These are phyloP conservation scores for Pempheris klunzingeri DNA, from an alignment of 2,797 vertebrate genomes.

Conservation along the genomic window DNA sequence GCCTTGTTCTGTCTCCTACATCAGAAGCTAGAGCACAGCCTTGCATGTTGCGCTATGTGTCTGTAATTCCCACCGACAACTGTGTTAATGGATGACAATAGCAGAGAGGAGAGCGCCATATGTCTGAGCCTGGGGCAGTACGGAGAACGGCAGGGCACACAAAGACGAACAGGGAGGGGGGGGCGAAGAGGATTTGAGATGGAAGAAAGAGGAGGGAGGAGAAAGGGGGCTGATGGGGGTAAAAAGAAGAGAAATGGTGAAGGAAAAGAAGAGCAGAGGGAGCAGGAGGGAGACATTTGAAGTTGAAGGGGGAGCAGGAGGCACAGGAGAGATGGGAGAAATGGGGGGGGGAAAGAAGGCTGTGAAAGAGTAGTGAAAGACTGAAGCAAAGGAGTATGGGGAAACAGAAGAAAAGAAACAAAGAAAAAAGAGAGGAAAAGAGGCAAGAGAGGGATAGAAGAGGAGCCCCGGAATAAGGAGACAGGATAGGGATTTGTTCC, in stretches of 20 bases:
- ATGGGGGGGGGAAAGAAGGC: not conserved
- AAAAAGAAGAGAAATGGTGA: not conserved
- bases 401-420: not conserved
- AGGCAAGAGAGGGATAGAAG: not conserved
- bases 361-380: constrained; percentile 37
- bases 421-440: constrained; percentile 17
- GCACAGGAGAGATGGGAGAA: constrained; percentile 14
- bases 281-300: constrained; percentile 4
- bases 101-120: constrained; percentile 79
- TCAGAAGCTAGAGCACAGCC: constrained; percentile 62
- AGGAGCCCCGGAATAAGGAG: not conserved
- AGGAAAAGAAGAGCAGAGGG: not conserved
- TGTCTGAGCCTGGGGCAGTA: constrained; percentile 80
- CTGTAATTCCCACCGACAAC: constrained; percentile 83
- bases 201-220: constrained; percentile 20
- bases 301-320: constrained; percentile 15
- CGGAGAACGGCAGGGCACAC: constrained; percentile 76
- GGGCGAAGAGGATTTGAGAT: constrained; percentile 44
- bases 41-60: constrained; percentile 68
- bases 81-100: constrained; percentile 84
- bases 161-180: constrained; percentile 60
- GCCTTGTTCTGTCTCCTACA: constrained; percentile 64
- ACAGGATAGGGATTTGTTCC: constrained; percentile 6
- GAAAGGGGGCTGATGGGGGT: constrained; percentile 2
- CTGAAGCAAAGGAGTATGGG: constrained; percentile 21